Evolutionary conservation across 1,140 invertebrate species (phyloP).

Genomic region (Neuroterus valhalla): DNA sequence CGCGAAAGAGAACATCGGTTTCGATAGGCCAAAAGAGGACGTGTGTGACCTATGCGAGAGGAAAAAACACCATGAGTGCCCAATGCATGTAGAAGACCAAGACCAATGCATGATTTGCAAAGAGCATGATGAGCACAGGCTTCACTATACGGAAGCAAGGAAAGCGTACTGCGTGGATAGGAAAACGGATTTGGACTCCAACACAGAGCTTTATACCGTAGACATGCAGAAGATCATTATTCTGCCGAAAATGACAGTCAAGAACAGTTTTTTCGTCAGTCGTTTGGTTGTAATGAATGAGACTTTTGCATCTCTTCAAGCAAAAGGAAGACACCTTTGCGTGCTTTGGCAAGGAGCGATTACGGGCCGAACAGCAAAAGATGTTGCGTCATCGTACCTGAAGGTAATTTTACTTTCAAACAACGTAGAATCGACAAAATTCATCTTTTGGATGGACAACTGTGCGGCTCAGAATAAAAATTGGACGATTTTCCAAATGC

Average conservation of each 20-base stretch:
- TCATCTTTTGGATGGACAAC: constrained; percentile 4
- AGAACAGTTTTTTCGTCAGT: background rate
- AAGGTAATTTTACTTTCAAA: background rate
- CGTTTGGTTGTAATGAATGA: background rate
- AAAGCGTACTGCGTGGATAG: background rate
- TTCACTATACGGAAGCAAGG: background rate
- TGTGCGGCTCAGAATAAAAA: background rate
- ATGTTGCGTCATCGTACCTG: background rate
- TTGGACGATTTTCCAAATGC: too few species aligned
- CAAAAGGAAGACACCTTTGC: background rate
- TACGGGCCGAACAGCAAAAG: background rate
- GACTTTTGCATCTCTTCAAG: constrained; percentile 1
- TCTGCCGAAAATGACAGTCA: background rate
- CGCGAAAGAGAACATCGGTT: background rate
- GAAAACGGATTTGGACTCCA: background rate
- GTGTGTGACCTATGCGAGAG: background rate
- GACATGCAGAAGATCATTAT: background rate
- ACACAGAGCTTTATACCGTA: background rate
- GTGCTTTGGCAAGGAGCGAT: background rate
- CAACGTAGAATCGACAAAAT: background rate
- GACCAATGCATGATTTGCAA: background rate
- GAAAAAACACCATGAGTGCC: background rate
- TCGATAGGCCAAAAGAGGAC: background rate
- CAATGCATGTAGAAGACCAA: background rate
- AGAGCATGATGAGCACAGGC: background rate